Percentiles rank a stretch among this genome's conserved stretches.
Evolutionary conservation across 1,140 invertebrate genomes (phyloP).

Genomic region (Megalopta genalis): DNA sequence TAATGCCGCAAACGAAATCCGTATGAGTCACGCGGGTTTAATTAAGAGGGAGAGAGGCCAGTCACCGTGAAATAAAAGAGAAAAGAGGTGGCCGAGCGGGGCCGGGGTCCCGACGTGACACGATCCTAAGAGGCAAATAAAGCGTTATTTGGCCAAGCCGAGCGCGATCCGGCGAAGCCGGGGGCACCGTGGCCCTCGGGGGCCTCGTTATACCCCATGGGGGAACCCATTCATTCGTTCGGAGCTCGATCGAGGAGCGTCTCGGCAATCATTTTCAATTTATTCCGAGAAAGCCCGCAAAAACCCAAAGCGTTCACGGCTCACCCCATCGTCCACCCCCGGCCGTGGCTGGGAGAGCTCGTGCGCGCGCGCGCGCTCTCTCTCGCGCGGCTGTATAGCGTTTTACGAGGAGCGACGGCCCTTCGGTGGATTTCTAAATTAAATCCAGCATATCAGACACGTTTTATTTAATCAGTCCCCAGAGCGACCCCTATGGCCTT

Average conservation of each 20-base stretch:
- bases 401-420: constrained; percentile 36
- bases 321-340: constrained; percentile 11
- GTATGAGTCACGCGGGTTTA: constrained; percentile 1
- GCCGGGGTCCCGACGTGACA: background rate
- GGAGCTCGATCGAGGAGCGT: constrained; percentile 64
- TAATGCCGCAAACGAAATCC: background rate
- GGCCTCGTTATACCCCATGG: constrained; percentile 29
- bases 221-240: constrained; percentile 61
- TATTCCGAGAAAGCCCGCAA: constrained; percentile 63
- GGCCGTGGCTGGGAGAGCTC: no score
- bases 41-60: background rate
- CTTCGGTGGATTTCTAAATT: constrained; percentile 70
- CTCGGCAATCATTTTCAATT: constrained; percentile 75
- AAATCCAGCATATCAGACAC: constrained; percentile 77
- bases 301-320: constrained; percentile 52
- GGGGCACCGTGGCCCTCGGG: constrained; percentile 40
- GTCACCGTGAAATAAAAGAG: background rate
- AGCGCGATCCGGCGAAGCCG: constrained; percentile 43
- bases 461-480: constrained; percentile 76
- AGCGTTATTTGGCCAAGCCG: constrained; percentile 37
- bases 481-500: constrained; percentile 43
- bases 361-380: background rate
- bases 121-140: constrained; percentile 50
- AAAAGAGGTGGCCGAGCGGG: background rate
- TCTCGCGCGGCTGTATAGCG: constrained; percentile 21